These are phyloP conservation scores for Pogonophryne albipinna DNA, from an alignment of 2,797 vertebrate genomes.

Conservation along the genomic window DNA sequence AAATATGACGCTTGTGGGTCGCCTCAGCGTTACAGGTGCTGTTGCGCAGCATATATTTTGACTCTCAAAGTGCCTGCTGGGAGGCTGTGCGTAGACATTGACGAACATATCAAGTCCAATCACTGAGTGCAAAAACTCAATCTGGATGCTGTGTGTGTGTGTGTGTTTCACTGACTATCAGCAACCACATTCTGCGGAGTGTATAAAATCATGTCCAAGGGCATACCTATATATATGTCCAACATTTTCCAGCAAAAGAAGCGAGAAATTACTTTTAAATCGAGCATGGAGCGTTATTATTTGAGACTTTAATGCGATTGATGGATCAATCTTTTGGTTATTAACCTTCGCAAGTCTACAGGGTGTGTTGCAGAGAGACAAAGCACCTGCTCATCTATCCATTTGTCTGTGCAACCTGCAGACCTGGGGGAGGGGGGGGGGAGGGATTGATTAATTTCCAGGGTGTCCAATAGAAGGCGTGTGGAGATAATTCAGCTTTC, in stretches of 20 bases:
- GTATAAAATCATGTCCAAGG: slow-evolving; percentile 46
- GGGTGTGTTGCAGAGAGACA: slow-evolving; percentile 30
- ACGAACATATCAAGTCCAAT: slow-evolving; percentile 71
- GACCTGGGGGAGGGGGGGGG: background rate
- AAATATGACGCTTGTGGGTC: slow-evolving; percentile 31
- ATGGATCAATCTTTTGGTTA: slow-evolving; percentile 34
- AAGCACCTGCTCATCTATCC: slow-evolving; percentile 48
- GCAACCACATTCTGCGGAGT: slow-evolving; percentile 36
- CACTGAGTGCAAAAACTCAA: slow-evolving; percentile 62
- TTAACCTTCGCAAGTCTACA: slow-evolving; percentile 58
- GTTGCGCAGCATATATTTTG: slow-evolving; percentile 44
- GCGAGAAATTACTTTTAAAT: slow-evolving; percentile 58
- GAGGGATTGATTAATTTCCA: slow-evolving; percentile 42
- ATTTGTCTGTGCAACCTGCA: slow-evolving; percentile 30
- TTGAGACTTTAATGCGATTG: slow-evolving; percentile 28
- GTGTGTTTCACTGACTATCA: slow-evolving; percentile 28
- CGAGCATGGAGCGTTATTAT: slow-evolving; percentile 38
- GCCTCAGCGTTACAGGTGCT: slow-evolving; percentile 60
- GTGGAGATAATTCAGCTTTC: slow-evolving; percentile 27
- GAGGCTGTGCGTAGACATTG: slow-evolving; percentile 61
- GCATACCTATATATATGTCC: slow-evolving; percentile 39
- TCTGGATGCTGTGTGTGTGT: slow-evolving; percentile 36
- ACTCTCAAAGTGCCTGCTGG: slow-evolving; percentile 31
- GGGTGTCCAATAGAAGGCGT: slow-evolving; percentile 34
- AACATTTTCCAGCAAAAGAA: slow-evolving; percentile 38